phyloP scores from a whole-genome alignment of 2,888 invertebrate genomes.

The Linnaemya tessellans region DNA sequence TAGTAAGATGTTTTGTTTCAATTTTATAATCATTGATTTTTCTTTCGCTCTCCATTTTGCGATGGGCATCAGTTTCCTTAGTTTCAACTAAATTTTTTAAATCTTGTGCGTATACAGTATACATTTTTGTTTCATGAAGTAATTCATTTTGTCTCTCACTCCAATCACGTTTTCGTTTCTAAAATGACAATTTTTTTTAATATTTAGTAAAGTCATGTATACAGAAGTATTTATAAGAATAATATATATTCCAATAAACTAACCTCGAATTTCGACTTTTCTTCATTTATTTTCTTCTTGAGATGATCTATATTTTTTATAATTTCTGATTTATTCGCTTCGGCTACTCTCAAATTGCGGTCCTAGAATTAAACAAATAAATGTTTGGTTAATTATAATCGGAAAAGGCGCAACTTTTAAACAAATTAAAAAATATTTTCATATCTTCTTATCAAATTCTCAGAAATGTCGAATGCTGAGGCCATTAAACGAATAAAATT shows the following conservation, averaged over 20 bases:
- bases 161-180: slow-evolving; percentile 77
- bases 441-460: too few species aligned
- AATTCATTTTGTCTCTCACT: slow-evolving; percentile 77
- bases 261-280: slow-evolving; percentile 77
- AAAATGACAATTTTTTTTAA: slow-evolving; percentile 29
- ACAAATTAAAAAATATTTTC: too few species aligned
- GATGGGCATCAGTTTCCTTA: slow-evolving; percentile 2
- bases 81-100: slow-evolving; percentile 83
- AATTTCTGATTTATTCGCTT: slow-evolving; percentile 79
- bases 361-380: slow-evolving; percentile 50
- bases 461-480: too few species aligned
- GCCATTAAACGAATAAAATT: too few species aligned
- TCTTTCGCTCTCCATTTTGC: slow-evolving; percentile 65
- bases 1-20: slow-evolving; percentile 73
- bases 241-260: slow-evolving; percentile 16
- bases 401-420: too few species aligned
- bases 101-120: slow-evolving; percentile 84
- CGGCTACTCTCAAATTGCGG: slow-evolving; percentile 52
- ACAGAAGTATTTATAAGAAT: too few species aligned
- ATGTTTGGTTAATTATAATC: too few species aligned
- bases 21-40: slow-evolving; percentile 73
- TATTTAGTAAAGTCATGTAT: neutral
- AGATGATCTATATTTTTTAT: slow-evolving; percentile 82
- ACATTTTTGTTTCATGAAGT: slow-evolving; percentile 79
- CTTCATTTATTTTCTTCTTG: slow-evolving; percentile 81